These are phyloP conservation scores for Latrodectus elegans DNA, from an alignment of 2,888 invertebrate species.

Conservation along the genomic window DNA sequence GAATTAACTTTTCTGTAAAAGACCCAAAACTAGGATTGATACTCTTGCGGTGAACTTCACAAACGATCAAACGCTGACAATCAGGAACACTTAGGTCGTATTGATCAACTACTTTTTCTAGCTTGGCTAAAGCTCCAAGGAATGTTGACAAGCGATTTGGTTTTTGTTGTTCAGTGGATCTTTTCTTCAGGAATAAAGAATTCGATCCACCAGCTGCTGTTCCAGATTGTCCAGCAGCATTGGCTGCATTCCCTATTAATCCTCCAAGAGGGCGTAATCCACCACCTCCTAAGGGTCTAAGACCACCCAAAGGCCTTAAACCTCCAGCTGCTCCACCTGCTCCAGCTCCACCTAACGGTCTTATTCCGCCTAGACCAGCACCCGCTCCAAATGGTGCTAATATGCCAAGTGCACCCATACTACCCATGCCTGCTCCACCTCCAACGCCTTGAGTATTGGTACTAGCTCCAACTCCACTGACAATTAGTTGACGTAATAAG, in stretches of 20 bases:
- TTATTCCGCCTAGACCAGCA: conserved; percentile 51
- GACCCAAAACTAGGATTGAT: conserved; percentile 64
- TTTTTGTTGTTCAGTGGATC: conserved; percentile 41
- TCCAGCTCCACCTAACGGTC: conserved; percentile 45
- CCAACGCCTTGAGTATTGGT: conserved; percentile 22
- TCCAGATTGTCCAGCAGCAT: conserved; percentile 16
- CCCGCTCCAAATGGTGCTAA: conserved; percentile 58
- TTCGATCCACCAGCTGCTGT: conserved; percentile 5
- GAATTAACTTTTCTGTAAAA: conserved; percentile 66
- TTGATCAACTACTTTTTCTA: conserved; percentile 55
- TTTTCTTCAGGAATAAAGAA: conserved; percentile 47
- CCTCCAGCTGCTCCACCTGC: conserved; percentile 37
- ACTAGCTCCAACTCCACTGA: conserved; percentile 17
- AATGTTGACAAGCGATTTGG: conserved; percentile 35
- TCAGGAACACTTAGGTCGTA: conserved; percentile 66
- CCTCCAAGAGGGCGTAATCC: conserved; percentile 37
- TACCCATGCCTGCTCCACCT: conserved; percentile 53
- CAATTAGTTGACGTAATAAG: conserved; percentile 35
- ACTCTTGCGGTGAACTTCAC: conserved; percentile 55
- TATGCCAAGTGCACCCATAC: conserved; percentile 43
- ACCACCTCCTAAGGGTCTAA: conserved; percentile 27
- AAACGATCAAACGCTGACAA: conserved; percentile 59
- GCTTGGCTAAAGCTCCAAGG: conserved; percentile 47
- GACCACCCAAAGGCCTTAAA: conserved; percentile 26
- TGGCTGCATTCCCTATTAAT: conserved; percentile 31